These are phyloP conservation scores for Notarius lentiginosus DNA, from an alignment of 2,113 vertebrate species.

Conservation along the genomic window DNA sequence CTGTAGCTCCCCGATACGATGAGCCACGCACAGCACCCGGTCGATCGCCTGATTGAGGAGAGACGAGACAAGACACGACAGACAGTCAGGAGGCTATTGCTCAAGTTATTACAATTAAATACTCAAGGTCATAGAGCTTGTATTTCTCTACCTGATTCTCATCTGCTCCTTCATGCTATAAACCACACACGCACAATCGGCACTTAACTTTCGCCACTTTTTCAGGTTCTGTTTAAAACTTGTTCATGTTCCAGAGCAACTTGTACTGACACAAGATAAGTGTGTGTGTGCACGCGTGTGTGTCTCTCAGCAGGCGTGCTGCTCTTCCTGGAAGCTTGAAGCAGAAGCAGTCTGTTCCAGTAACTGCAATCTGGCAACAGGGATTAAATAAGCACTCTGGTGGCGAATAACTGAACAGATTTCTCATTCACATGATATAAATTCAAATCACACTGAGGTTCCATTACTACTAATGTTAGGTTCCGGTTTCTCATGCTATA, in stretches of 20 bases:
- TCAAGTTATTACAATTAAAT: not conserved
- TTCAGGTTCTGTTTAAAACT: conserved; percentile 63
- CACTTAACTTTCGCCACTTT: conserved; percentile 60
- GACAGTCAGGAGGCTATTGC: not conserved
- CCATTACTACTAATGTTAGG: not conserved
- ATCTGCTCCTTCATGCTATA: not conserved
- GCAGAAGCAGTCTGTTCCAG: not conserved
- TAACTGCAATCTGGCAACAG: not conserved
- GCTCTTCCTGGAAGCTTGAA: conserved; percentile 28
- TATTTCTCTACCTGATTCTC: not conserved
- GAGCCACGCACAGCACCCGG: conserved; percentile 78
- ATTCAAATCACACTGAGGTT: not conserved
- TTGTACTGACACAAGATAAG: conserved; percentile 22
- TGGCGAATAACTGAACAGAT: not conserved
- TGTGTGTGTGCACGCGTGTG: conserved; percentile 10
- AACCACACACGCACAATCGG: not conserved
- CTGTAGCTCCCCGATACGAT: conserved; percentile 83
- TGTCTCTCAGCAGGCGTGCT: conserved; percentile 6
- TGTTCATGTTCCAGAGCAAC: conserved; percentile 58
- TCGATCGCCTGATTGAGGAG: conserved; percentile 73
- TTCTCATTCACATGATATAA: not conserved
- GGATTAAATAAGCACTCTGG: not conserved
- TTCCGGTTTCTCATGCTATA: not conserved
- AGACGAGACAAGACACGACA: not conserved
- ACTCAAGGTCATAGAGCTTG: not conserved